phyloP scores from a whole-genome alignment of 2,888 invertebrate genomes.

The Latheticus oryzae region DNA sequence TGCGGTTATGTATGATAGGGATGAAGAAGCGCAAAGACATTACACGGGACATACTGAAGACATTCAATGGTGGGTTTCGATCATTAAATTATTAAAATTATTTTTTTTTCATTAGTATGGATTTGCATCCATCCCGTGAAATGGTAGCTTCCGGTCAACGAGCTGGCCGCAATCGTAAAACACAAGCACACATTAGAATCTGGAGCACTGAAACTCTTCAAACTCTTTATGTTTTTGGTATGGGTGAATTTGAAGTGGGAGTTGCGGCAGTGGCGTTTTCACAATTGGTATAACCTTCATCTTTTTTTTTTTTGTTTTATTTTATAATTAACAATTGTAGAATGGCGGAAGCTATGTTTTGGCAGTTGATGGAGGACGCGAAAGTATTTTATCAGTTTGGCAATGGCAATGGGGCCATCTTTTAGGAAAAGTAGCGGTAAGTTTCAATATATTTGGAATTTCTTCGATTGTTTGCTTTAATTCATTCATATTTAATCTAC shows the following conservation, averaged over 20 bases:
- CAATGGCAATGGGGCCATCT: conserved; percentile 95
- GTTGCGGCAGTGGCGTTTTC: conserved; percentile 92
- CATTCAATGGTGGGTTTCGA: conserved; percentile 88
- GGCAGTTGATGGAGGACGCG: conserved; percentile 89
- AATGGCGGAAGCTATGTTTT: conserved; percentile 91
- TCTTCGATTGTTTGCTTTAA: conserved; percentile 25
- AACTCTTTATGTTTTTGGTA: conserved; percentile 90
- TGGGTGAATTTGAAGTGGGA: conserved; percentile 89
- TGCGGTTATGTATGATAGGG: conserved; percentile 87
- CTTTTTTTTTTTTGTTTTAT: conserved; percentile 1
- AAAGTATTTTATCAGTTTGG: conserved; percentile 93
- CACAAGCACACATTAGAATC: conserved; percentile 89
- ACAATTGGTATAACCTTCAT: conserved; percentile 74
- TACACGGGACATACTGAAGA: conserved; percentile 94
- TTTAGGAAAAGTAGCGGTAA: conserved; percentile 93
- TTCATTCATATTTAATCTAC: conserved; percentile 45
- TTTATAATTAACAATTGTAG: conserved; percentile 65
- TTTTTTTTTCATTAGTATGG: conserved; percentile 72
- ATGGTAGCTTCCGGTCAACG: conserved; percentile 91
- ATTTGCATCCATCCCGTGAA: conserved; percentile 88
- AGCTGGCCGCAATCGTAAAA: conserved; percentile 84
- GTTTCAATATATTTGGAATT: conserved; percentile 59
- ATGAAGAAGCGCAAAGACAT: conserved; percentile 88
- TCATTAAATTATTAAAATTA: conserved; percentile 3
- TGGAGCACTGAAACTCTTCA: conserved; percentile 93